Percentiles rank a stretch among this genome's conserved stretches.
These are phyloP conservation scores for Ostrea edulis DNA, from an alignment of 1,140 invertebrate species.

Conservation along the genomic window DNA sequence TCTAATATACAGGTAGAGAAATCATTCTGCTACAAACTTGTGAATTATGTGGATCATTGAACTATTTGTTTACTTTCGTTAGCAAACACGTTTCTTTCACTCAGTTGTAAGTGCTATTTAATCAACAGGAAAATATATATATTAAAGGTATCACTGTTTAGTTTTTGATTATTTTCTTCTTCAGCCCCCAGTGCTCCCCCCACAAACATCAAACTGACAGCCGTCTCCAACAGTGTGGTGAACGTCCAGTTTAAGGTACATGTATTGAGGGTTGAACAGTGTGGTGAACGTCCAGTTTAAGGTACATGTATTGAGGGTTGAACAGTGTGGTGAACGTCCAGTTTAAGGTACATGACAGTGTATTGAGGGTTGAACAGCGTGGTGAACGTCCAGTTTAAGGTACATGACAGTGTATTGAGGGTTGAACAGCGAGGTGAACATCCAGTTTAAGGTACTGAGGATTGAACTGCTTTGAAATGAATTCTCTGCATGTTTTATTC, in stretches of 20 bases:
- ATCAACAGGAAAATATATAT: no score
- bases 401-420: not conserved
- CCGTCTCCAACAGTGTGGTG: constrained; percentile 42
- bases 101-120: no score
- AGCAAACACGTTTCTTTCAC: no score
- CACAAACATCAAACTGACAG: constrained; percentile 32
- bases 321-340: constrained; percentile 25
- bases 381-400: constrained; percentile 38
- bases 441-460: not conserved
- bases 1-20: no score
- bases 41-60: no score
- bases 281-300: constrained; percentile 30
- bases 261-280: not conserved
- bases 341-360: constrained; percentile 34
- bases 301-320: constrained; percentile 4
- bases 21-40: no score
- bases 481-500: no score
- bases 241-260: constrained; percentile 31
- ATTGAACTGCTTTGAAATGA: no score
- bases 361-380: not conserved
- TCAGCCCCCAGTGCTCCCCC: constrained; percentile 60
- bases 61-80: no score
- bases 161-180: not conserved
- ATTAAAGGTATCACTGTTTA: no score
- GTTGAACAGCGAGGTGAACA: constrained; percentile 32